Percentiles rank a stretch among this genome's conserved stretches.
Conservation (phyloP, 35 echinoderm and acorn worm species). For the Hemicentrotus pulcherrimus region DNA sequence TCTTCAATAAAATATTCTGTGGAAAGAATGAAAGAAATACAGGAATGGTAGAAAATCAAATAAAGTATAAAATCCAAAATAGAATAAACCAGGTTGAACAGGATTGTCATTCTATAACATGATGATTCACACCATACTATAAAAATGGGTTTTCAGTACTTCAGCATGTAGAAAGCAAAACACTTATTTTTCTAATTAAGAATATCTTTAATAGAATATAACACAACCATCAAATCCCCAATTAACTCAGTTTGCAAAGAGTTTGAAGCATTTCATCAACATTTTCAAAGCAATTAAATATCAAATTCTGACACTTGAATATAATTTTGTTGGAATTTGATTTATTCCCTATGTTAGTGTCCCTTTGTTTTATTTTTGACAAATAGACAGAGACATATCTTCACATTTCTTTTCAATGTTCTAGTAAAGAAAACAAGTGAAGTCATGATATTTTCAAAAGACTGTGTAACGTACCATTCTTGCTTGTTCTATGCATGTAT, state of each 20-base stretch:
- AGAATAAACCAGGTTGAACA: neutral
- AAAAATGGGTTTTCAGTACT: too few species aligned
- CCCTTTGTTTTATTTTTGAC: neutral
- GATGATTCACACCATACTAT: neutral
- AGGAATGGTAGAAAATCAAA: neutral
- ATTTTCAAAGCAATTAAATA: neutral
- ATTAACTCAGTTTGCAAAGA: too few species aligned
- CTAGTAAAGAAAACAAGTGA: too few species aligned
- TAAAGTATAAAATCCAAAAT: neutral
- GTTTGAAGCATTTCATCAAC: neutral
- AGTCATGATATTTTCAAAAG: neutral
- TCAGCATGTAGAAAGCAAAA: too few species aligned
- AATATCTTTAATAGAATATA: too few species aligned
- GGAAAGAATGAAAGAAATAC: constrained; percentile 18
- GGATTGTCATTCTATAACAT: neutral
- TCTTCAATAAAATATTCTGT: constrained; percentile 46
- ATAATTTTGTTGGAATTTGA: neutral
- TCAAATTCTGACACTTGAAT: neutral
- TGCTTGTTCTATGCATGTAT: constrained; percentile 81
- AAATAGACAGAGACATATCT: too few species aligned
- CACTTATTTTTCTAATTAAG: too few species aligned
- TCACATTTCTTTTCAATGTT: too few species aligned
- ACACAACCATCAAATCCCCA: too few species aligned
- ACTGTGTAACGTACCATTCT: constrained; percentile 75
- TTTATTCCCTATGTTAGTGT: neutral